Evolutionary conservation across 2,113 vertebrate species (phyloP).

Genomic region (Scytalopus superciliaris): DNA sequence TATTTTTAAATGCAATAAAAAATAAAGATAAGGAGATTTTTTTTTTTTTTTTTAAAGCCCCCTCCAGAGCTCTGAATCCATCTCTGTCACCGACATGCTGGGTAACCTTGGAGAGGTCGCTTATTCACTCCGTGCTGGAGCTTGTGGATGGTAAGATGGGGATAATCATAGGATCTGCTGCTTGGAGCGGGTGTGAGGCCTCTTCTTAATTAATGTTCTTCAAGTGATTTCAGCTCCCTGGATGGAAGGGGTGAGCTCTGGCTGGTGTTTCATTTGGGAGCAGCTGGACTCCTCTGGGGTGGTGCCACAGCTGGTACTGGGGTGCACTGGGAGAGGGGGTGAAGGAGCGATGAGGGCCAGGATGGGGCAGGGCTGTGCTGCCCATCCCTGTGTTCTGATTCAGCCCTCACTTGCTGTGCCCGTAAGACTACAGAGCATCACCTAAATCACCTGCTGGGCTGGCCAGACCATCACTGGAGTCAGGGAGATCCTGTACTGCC

Average conservation of each 20-base stretch:
- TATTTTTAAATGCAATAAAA: slow-evolving; percentile 57
- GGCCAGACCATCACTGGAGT: neutral
- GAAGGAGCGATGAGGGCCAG: rapidly evolving
- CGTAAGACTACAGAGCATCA: rapidly evolving
- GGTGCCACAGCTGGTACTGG: neutral
- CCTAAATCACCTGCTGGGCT: rapidly evolving
- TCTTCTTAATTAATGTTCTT: neutral
- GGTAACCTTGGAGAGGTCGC: slow-evolving; percentile 33
- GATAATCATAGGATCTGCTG: neutral
- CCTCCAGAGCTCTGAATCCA: slow-evolving; percentile 24
- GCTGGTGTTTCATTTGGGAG: neutral
- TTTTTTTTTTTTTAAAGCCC: neutral
- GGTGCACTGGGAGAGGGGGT: neutral
- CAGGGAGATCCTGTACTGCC: neutral
- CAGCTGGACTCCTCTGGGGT: neutral
- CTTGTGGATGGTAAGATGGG: neutral
- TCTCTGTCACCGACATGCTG: slow-evolving; percentile 13
- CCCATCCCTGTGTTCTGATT: rapidly evolving
- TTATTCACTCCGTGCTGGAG: neutral
- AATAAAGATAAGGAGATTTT: slow-evolving; percentile 25
- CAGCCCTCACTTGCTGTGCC: neutral
- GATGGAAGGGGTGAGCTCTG: neutral
- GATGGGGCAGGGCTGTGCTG: neutral
- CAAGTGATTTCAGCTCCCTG: neutral
- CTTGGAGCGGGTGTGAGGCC: neutral